Evolutionary conservation across 2,888 invertebrate genomes (phyloP).

Genomic region (Drosophila prolongata): DNA sequence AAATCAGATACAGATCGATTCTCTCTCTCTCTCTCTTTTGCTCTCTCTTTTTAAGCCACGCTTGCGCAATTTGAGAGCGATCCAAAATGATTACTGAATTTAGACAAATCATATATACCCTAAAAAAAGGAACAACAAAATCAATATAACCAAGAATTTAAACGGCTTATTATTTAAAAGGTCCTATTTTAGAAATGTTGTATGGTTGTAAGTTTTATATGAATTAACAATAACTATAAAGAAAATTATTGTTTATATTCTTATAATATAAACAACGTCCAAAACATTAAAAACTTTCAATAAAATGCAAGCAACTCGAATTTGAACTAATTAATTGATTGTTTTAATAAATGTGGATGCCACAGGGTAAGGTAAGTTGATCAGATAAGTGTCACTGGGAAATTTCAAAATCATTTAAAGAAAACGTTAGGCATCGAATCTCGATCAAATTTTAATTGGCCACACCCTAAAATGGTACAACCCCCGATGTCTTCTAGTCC

Average conservation of each 20-base stretch:
- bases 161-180: no score
- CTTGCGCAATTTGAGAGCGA: conserved; percentile 30
- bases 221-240: no score
- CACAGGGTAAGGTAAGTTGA: background rate
- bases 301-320: no score
- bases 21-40: background rate
- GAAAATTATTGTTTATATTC: no score
- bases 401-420: background rate
- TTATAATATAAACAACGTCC: no score
- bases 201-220: no score
- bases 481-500: background rate
- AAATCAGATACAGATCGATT: background rate
- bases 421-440: background rate
- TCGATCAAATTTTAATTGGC: background rate
- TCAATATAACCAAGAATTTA: no score
- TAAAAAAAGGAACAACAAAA: background rate
- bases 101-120: background rate
- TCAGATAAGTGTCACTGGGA: background rate
- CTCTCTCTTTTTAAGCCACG: conserved; percentile 15
- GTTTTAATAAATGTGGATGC: no score
- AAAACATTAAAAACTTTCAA: no score
- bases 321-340: no score
- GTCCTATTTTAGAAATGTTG: no score
- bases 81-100: background rate
- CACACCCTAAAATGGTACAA: background rate